Evolutionary conservation across 1,140 invertebrate species (phyloP), one percentile per base, ranked within the genome.

Genomic region (Apis laboriosa): DNA sequence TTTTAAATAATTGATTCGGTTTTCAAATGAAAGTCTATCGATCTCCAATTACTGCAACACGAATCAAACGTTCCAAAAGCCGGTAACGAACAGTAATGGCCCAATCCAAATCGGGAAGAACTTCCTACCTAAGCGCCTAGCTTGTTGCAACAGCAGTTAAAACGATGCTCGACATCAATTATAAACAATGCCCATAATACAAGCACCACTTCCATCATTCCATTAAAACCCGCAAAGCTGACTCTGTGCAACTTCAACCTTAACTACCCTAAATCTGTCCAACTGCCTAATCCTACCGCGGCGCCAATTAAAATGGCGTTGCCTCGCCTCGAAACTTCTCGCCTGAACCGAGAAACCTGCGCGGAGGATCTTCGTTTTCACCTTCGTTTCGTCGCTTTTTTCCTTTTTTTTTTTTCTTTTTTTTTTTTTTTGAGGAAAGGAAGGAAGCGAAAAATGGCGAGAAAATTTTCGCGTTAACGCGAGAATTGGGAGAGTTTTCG

Each of bases 401-500:
- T 2, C n/a, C 1, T 1, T 8, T 43, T 63, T 24, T n/a, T 63
- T 63, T 15, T n/a, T n/a, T n/a, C n/a, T n/a, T 28, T 63, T 19
- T 1, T 12, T 24, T 24, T 24, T 24, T 28, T 63, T 19, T 1
- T 12, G 28, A 1, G 17, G 24, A 8, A 64, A 13, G 28, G 13
- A 34, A 67, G 63, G 17, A 81, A 77, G 51, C 53, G 17, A 34
- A 55, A 76, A 81, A 43, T 55, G 34, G 34, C 4, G 9, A 19
- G 63, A 17, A 61, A 80, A 75, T 56, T 63, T 51, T 61, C 77
- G 55, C 63, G 55, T 73, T 80, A 34, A 73, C 28, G 49, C 53
- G 17, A 55, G 49, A 12, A 28, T 58, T 19, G 66, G 49, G n/a
- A 19, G 60, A 75, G 77, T 83, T 86, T 81, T 86, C 85, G 63